These are phyloP conservation scores for Lamprotornis superbus DNA, from an alignment of 2,113 vertebrate genomes.

Conservation along the genomic window DNA sequence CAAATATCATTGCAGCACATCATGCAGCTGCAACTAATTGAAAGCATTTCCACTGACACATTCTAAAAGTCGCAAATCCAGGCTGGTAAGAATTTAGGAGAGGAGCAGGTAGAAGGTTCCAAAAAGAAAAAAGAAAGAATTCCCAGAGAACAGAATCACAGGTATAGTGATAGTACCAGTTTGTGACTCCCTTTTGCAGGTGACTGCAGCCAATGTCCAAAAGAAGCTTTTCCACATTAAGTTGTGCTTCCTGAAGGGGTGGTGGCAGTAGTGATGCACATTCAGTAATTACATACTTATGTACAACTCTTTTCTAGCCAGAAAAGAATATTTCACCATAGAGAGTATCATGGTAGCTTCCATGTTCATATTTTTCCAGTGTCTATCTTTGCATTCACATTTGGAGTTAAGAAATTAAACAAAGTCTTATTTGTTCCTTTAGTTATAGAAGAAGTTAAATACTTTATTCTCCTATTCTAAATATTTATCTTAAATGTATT, in stretches of 20 bases:
- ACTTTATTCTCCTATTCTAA: not conserved
- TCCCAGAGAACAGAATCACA: not conserved
- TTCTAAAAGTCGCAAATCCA: not conserved
- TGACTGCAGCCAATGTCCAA: fast-evolving
- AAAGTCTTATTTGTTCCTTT: not conserved
- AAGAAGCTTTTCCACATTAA: not conserved
- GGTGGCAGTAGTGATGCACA: not conserved
- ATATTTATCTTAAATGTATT: not conserved
- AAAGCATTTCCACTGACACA: not conserved
- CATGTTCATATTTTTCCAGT: not conserved
- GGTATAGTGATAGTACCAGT: not conserved
- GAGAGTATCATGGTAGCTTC: fast-evolving
- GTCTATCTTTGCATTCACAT: not conserved
- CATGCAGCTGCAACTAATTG: not conserved
- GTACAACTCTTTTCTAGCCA: not conserved
- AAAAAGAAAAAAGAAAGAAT: not conserved
- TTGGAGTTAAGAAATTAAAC: not conserved
- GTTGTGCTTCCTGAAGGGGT: not conserved
- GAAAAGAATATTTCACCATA: not conserved
- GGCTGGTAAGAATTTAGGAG: not conserved
- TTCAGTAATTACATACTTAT: not conserved
- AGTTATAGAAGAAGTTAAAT: not conserved
- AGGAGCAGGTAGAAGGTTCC: not conserved
- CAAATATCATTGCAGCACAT: not conserved
- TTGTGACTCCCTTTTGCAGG: not conserved